A percentile compares a stretch with the other conserved stretches of the same genome.
Evolutionary conservation across 2,113 vertebrate species (phyloP).

Genomic region (Orycteropus afer): DNA sequence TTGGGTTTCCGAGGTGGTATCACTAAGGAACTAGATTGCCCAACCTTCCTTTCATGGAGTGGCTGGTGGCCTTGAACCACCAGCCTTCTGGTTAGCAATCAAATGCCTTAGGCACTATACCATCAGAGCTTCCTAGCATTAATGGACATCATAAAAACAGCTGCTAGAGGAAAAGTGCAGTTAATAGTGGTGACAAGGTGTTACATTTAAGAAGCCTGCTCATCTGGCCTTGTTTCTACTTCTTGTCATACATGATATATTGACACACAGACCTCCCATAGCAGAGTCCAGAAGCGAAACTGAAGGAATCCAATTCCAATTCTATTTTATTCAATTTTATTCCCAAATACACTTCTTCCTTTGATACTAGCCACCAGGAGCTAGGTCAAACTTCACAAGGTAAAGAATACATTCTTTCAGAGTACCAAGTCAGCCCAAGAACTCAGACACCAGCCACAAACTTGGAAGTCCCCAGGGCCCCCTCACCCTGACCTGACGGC

Average conservation of each 20-base stretch:
- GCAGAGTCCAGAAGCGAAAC: neutral
- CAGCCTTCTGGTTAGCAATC: no score
- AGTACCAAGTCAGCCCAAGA: neutral
- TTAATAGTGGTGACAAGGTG: conserved; percentile 31
- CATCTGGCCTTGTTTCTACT: neutral
- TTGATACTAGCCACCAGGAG: neutral
- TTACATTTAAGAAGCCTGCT: neutral
- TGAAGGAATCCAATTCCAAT: neutral
- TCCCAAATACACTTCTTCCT: neutral
- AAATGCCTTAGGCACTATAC: no score
- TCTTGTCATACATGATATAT: neutral
- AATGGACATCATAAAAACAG: neutral
- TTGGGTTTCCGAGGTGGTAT: no score
- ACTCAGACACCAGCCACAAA: neutral
- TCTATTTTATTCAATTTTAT: neutral
- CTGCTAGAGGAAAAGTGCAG: neutral
- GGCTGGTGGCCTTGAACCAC: no score
- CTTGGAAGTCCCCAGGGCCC: neutral
- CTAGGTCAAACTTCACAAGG: neutral
- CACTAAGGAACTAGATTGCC: no score
- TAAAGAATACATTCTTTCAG: neutral
- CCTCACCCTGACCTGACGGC: no score
- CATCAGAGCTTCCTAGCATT: no score
- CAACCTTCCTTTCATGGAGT: no score
- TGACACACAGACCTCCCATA: neutral